phyloP scores from a whole-genome alignment of 2,888 invertebrate species.

The Lysandra coridon region DNA sequence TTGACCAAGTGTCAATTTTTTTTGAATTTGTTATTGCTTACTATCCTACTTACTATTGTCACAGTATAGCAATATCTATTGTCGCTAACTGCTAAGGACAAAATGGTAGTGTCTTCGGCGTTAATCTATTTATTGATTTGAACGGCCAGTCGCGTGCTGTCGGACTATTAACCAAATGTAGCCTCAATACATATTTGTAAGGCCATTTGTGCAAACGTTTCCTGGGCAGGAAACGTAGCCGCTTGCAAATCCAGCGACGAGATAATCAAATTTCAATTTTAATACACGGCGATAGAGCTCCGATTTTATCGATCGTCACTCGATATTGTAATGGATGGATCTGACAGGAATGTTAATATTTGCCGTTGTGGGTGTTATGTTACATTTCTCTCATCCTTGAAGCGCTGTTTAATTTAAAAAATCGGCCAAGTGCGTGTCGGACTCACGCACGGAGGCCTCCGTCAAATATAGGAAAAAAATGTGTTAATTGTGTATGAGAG shows the following conservation, averaged over 20 bases:
- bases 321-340: constrained; percentile 6
- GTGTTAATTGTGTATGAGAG: too few relatives aligned
- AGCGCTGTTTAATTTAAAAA: too few relatives aligned
- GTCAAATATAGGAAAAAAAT: too few relatives aligned
- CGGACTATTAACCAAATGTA: constrained; percentile 12
- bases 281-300: background rate
- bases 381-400: background rate
- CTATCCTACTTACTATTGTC: too few relatives aligned
- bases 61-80: too few relatives aligned
- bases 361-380: background rate
- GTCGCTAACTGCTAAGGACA: background rate
- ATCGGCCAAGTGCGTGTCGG: too few relatives aligned
- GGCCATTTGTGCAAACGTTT: constrained; percentile 25
- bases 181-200: constrained; percentile 25
- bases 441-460: too few relatives aligned
- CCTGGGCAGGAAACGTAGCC: constrained; percentile 22
- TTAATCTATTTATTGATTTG: constrained; percentile 17
- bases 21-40: too few relatives aligned
- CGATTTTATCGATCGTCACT: background rate
- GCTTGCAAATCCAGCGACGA: background rate
- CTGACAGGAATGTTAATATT: constrained; percentile 16
- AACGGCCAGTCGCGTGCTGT: background rate
- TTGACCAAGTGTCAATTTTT: too few relatives aligned
- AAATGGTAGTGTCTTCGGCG: background rate
- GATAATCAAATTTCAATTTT: background rate